phyloP scores from a whole-genome alignment of 2,113 vertebrate genomes.

The Desmodus rotundus region DNA sequence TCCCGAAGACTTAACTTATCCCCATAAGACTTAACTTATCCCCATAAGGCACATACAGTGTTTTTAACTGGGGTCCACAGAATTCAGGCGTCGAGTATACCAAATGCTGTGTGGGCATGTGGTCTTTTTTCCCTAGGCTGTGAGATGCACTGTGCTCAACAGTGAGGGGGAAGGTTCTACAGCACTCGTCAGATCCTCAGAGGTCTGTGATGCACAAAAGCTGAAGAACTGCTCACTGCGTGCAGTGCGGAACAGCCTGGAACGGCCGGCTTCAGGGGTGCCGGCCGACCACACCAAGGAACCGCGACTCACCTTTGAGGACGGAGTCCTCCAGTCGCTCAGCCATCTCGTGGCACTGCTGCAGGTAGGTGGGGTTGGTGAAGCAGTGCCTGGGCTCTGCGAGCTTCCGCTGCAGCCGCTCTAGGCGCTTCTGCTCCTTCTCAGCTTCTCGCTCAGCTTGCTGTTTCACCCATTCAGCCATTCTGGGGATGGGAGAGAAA shows the following conservation, averaged over 20 bases:
- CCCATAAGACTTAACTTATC: background rate
- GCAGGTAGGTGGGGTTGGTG: slow-evolving; percentile 86
- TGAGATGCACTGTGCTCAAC: background rate
- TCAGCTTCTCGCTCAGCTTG: slow-evolving; percentile 94
- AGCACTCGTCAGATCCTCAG: background rate
- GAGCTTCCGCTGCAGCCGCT: slow-evolving; percentile 91
- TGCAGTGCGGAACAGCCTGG: background rate
- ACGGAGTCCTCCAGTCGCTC: slow-evolving; percentile 95
- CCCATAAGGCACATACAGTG: background rate
- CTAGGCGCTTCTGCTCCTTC: slow-evolving; percentile 91
- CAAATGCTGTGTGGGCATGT: background rate
- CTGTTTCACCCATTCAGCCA: slow-evolving; percentile 97
- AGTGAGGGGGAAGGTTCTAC: background rate
- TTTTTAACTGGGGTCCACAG: background rate
- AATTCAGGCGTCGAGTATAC: background rate
- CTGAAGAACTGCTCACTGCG: background rate
- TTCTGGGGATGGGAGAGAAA: slow-evolving; percentile 78
- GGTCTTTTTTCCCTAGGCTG: background rate
- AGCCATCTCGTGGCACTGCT: slow-evolving; percentile 92
- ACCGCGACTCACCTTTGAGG: slow-evolving; percentile 84
- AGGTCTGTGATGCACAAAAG: background rate
- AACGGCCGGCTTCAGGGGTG: background rate
- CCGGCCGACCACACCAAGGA: background rate
- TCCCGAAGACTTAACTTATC: background rate
- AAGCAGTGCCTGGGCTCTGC: slow-evolving; percentile 89